Evolutionary conservation across 2,888 invertebrate genomes (phyloP).

Genomic region (Andrena haemorrhoa): DNA sequence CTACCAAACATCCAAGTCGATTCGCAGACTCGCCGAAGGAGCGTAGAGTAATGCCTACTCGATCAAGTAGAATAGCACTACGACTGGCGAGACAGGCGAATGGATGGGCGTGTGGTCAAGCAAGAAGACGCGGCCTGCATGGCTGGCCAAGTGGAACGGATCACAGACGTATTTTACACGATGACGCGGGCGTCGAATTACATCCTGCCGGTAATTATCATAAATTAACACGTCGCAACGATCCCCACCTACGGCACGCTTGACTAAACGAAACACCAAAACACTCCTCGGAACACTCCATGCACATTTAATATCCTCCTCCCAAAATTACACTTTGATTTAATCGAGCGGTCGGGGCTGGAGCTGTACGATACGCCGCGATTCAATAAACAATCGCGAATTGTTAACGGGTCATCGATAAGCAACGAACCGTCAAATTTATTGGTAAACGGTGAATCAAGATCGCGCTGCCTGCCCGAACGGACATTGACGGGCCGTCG

Average conservation of each 20-base stretch:
- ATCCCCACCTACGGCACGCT: not conserved
- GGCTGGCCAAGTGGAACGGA: not conserved
- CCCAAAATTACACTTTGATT: not conserved
- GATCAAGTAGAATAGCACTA: slow-evolving; percentile 8
- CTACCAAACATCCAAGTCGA: not conserved
- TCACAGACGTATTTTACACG: not conserved
- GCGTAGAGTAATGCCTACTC: not conserved
- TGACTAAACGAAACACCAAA: not conserved
- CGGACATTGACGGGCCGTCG: slow-evolving; percentile 8
- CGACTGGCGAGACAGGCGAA: slow-evolving; percentile 6
- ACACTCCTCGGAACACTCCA: not conserved
- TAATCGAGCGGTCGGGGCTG: not conserved
- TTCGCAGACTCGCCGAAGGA: not conserved
- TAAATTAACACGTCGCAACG: not conserved
- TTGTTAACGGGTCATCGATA: slow-evolving; percentile 4
- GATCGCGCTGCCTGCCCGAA: not conserved
- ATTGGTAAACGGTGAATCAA: slow-evolving; percentile 13
- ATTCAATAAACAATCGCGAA: not conserved
- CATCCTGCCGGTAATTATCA: not conserved
- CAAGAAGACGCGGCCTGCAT: not conserved
- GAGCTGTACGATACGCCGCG: not conserved
- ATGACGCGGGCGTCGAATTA: slow-evolving; percentile 2
- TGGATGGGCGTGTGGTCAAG: not conserved
- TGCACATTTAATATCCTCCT: not conserved
- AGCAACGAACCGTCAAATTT: slow-evolving; percentile 1